These are phyloP conservation scores for Glaucopsyche alexis DNA, from an alignment of 2,888 invertebrate species.

Conservation along the genomic window DNA sequence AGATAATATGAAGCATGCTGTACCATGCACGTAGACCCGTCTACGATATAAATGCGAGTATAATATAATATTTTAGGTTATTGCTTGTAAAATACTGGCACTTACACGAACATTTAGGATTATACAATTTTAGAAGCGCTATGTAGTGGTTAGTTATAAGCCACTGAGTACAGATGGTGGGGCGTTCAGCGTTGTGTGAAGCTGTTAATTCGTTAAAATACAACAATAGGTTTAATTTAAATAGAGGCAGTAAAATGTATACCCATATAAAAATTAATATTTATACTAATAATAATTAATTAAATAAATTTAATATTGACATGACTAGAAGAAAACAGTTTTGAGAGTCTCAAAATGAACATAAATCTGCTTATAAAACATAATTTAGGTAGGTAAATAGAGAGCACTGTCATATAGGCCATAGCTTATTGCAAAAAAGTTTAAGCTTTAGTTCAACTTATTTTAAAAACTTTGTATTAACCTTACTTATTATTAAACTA, in stretches of 20 bases:
- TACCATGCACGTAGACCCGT: constrained; percentile 59
- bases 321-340: neutral
- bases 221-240: neutral
- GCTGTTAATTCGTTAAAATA: neutral
- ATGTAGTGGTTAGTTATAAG: constrained; percentile 63
- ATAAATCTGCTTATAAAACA: neutral
- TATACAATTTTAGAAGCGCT: constrained; percentile 62
- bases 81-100: constrained; percentile 48
- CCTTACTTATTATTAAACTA: too few species aligned
- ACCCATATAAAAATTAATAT: neutral
- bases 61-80: constrained; percentile 49
- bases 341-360: neutral
- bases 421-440: neutral
- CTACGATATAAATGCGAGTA: constrained; percentile 48
- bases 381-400: neutral
- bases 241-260: neutral
- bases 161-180: constrained; percentile 27
- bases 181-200: constrained; percentile 28
- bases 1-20: constrained; percentile 63
- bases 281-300: neutral
- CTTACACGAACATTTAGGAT: constrained; percentile 41
- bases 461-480: too few species aligned
- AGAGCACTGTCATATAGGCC: neutral
- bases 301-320: neutral
- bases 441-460: too few species aligned